These are phyloP conservation scores for Cochlearius cochlearius DNA, from an alignment of 2,113 vertebrate genomes.

Conservation along the genomic window DNA sequence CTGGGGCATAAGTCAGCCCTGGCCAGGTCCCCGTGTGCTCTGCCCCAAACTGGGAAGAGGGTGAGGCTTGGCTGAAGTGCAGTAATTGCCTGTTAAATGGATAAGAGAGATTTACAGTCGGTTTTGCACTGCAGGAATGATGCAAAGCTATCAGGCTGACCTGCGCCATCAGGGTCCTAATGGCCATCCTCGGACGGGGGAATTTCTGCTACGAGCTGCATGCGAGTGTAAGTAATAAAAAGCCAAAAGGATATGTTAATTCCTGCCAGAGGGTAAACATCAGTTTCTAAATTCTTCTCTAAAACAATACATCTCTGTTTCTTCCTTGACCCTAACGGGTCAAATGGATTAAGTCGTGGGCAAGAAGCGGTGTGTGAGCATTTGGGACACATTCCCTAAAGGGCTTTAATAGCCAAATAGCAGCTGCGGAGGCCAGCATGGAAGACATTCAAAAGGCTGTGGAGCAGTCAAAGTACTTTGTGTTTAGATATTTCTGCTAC, in stretches of 20 bases:
- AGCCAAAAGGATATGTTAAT: neutral
- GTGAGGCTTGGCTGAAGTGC: neutral
- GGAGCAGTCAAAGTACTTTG: neutral
- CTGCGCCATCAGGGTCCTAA: neutral
- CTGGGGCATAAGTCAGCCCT: constrained; percentile 12
- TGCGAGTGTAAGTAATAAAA: neutral
- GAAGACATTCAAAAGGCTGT: neutral
- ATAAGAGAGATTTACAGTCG: neutral
- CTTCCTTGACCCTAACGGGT: neutral
- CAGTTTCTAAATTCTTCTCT: neutral
- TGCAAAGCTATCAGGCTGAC: neutral
- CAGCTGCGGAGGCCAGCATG: constrained; percentile 8
- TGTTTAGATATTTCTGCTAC: constrained; percentile 1
- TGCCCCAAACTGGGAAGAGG: neutral
- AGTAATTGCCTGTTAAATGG: neutral
- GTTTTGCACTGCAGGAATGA: neutral
- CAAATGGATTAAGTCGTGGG: neutral
- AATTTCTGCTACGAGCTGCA: neutral
- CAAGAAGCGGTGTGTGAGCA: neutral
- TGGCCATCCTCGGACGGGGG: neutral
- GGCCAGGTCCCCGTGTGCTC: neutral
- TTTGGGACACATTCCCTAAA: neutral
- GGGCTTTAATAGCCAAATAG: neutral
- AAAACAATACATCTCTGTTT: neutral
- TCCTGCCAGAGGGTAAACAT: neutral